phyloP scores from a whole-genome alignment of 30 jellyfish, hydroid and myxozoan species.

The Catostylus mosaicus region DNA sequence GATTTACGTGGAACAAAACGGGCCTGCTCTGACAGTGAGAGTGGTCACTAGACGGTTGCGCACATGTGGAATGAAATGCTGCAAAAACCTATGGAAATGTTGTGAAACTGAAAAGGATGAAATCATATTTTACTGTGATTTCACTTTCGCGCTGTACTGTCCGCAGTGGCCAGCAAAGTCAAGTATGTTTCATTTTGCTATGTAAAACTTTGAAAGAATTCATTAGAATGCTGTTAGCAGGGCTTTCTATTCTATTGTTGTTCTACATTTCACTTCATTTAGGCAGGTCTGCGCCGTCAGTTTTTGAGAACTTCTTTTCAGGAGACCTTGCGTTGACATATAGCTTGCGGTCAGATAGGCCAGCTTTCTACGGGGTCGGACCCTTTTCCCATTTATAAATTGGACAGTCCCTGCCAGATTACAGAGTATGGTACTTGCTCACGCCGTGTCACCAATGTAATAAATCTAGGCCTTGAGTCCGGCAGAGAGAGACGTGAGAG shows the following conservation, averaged over 20 bases:
- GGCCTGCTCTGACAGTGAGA: conserved; percentile 41
- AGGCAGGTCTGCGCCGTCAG: no score
- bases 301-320: no score
- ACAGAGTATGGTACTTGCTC: not conserved
- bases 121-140: conserved; percentile 27
- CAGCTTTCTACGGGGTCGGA: no score
- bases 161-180: conserved; percentile 46
- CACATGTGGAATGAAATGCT: conserved; percentile 9
- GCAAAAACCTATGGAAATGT: conserved; percentile 12
- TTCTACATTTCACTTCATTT: no score
- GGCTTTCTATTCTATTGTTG: no score
- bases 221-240: not conserved
- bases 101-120: conserved; percentile 7
- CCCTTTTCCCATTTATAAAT: not conserved
- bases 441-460: not conserved
- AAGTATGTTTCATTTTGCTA: not conserved
- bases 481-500: no score
- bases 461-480: no score
- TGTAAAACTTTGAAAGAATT: not conserved
- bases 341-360: no score
- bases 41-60: not conserved
- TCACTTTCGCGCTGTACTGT: conserved; percentile 45
- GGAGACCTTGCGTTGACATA: no score
- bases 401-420: not conserved
- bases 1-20: conserved; percentile 24